Evolutionary conservation across 1,140 invertebrate genomes (phyloP), one percentile per base, ranked within the genome.

Genomic region (Hylaeus anthracinus): DNA sequence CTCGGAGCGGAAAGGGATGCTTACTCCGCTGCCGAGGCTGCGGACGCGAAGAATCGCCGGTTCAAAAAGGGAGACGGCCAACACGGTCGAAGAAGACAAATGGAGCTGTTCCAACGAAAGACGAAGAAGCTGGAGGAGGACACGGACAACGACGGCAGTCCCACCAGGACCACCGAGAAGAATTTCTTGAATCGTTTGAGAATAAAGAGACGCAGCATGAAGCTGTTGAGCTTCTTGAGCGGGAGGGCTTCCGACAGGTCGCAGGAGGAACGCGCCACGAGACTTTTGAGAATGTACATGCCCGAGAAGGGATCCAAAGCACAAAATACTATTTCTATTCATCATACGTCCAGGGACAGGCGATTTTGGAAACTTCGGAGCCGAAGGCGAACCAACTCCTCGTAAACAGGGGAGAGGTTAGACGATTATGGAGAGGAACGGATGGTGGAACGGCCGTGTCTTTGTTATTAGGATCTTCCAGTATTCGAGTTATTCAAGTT

Each of bases 331-430:
- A 94, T 93, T 53, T 91, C 91, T 58, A 91, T 94, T 61, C 92
- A 93, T 72, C 91, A 92, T 60, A 92, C 91, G 61, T 92, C 93
- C 69, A 90, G 91, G 64, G 91, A 93, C 58, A 85, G 92, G 48
- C 90, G 92, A 67, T 94, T 94, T 74, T 93, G 93, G 93, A 92
- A 91, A 72, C 85, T 94, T 39, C 89, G 92, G 14, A 93, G 89
- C 79, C 91, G 92, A 39, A 87, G 92, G 60, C 90, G 90, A 61
- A 92, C 92, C 0, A 93, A 87, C 82, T 92, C 92, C 6, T 79
- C 90, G 41, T 93, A 81, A 82, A 73, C 53, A 4, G 15, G 56
- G 45, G 41, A 37, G 26, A 37, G 48, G 39, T 2, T 5, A 9
- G 1, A 51, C 9, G 51, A 51, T 9, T 8, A 51, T 8, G 10